A percentile compares a stretch with the other conserved stretches of the same genome.
These are phyloP conservation scores for Bombus consobrinus DNA, from an alignment of 1,140 invertebrate genomes.

Conservation along the genomic window DNA sequence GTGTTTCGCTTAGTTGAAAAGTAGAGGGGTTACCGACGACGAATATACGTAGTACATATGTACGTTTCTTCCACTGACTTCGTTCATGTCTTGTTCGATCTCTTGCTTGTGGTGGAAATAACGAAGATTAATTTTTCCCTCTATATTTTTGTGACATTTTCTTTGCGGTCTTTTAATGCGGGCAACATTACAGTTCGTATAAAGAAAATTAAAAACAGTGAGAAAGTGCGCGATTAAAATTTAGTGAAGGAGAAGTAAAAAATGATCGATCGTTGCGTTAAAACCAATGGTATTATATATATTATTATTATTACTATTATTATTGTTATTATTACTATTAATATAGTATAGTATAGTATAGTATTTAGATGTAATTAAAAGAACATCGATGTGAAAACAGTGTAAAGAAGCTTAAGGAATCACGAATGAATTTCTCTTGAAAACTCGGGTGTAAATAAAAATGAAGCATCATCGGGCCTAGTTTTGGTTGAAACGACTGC, in stretches of 20 bases:
- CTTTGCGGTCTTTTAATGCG: not conserved
- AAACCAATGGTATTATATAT: too few species aligned
- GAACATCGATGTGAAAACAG: not conserved
- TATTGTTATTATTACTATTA: too few species aligned
- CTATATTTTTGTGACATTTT: not conserved
- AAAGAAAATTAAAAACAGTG: not conserved
- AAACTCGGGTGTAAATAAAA: not conserved
- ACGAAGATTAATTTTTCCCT: not conserved
- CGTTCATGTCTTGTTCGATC: conserved; percentile 63
- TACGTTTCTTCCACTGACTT: conserved; percentile 42
- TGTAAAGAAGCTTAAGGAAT: not conserved
- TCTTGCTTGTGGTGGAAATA: conserved; percentile 26
- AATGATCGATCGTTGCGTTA: not conserved
- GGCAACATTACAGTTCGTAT: not conserved
- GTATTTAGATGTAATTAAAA: too few species aligned
- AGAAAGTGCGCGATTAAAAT: not conserved
- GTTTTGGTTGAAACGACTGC: not conserved
- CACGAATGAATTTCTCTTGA: too few species aligned
- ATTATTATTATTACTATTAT: too few species aligned
- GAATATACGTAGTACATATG: not conserved
- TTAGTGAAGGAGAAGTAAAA: not conserved
- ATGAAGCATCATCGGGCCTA: too few species aligned
- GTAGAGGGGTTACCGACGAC: conserved; percentile 62
- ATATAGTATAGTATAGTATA: too few species aligned
- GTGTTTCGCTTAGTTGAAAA: conserved; percentile 48